phyloP scores from a whole-genome alignment of 2,113 vertebrate species.

The Menidia beryllina region DNA sequence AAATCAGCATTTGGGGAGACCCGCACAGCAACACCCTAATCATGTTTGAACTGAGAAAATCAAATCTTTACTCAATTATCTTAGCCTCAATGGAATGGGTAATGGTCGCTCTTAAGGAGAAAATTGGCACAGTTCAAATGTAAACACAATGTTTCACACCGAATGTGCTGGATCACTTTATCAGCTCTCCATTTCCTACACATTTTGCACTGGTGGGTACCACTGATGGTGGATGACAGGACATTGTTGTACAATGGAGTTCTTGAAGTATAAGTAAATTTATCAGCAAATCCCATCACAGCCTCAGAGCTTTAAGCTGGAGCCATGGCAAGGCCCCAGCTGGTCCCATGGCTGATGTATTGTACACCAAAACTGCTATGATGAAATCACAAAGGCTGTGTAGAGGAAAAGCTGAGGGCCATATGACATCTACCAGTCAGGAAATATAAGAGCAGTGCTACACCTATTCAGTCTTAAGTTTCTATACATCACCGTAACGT shows the following conservation, averaged over 20 bases:
- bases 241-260: slow-evolving; percentile 20
- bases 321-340: slow-evolving; percentile 46
- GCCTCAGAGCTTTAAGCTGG: slow-evolving; percentile 37
- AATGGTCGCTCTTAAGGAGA: slow-evolving; percentile 72
- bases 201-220: slow-evolving; percentile 50
- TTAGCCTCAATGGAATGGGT: slow-evolving; percentile 69
- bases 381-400: slow-evolving; percentile 63
- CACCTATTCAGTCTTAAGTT: slow-evolving; percentile 52
- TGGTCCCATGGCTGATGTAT: slow-evolving; percentile 37
- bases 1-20: slow-evolving; percentile 71
- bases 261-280: slow-evolving; percentile 72
- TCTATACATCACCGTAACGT: slow-evolving; percentile 12
- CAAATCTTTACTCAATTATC: slow-evolving; percentile 78
- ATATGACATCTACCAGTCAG: slow-evolving; percentile 64
- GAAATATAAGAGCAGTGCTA: slow-evolving; percentile 47
- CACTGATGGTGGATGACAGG: slow-evolving; percentile 15
- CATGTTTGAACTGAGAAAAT: slow-evolving; percentile 78
- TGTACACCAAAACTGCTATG: slow-evolving; percentile 60
- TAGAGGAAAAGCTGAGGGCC: slow-evolving; percentile 34
- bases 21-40: slow-evolving; percentile 68
- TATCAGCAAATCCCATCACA: slow-evolving; percentile 78
- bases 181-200: slow-evolving; percentile 58
- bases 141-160: slow-evolving; percentile 77
- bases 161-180: slow-evolving; percentile 63
- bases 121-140: slow-evolving; percentile 75